Conservation (phyloP, 2,888 invertebrate genomes). For the Drosophila yooni region DNA sequence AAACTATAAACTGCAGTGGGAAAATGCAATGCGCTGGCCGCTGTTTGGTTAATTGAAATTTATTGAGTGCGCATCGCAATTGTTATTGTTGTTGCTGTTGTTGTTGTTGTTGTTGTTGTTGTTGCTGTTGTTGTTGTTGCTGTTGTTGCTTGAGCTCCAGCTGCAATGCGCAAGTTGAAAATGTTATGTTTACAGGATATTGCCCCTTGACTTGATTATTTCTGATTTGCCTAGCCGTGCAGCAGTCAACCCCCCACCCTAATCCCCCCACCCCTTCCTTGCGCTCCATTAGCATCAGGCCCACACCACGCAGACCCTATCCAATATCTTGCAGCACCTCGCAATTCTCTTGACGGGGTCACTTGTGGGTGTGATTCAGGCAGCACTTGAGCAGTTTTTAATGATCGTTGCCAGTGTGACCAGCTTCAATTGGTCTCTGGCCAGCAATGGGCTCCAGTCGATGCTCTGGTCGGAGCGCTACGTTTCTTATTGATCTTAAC, state of each 20-base stretch:
- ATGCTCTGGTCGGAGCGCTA: background rate
- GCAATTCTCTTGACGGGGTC: background rate
- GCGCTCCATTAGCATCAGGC: background rate
- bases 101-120: conserved; percentile 10
- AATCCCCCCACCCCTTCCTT: background rate
- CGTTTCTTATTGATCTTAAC: background rate
- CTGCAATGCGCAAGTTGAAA: conserved; percentile 17
- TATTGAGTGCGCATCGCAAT: conserved; percentile 68
- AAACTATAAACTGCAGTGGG: conserved; percentile 52
- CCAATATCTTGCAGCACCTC: conserved; percentile 24
- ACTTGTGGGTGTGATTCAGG: conserved; percentile 8
- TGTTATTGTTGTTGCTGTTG: conserved; percentile 31
- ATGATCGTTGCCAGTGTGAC: background rate
- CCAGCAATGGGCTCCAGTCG: background rate
- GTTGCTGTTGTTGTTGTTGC: conserved; percentile 13
- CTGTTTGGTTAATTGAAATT: conserved; percentile 74
- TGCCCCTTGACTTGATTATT: conserved; percentile 70
- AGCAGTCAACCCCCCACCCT: background rate
- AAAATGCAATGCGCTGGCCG: conserved; percentile 30
- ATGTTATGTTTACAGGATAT: conserved; percentile 69
- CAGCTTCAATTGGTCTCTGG: background rate
- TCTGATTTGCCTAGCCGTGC: conserved; percentile 52
- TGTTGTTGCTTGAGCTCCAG: conserved; percentile 26
- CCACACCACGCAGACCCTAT: background rate
- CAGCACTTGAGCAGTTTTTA: conserved; percentile 1